phyloP scores from a whole-genome alignment of 2,113 vertebrate genomes.

The Spea bombifrons region DNA sequence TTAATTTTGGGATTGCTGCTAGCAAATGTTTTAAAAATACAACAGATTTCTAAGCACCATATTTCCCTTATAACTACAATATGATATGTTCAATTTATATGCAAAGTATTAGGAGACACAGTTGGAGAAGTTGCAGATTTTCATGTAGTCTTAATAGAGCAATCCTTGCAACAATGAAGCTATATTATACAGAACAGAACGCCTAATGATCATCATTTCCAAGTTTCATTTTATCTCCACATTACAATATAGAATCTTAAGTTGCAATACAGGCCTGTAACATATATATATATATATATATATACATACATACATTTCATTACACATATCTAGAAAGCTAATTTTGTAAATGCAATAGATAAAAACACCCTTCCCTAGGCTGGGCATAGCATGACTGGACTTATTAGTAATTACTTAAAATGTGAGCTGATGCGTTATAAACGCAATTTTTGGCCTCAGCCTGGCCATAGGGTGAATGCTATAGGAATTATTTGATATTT shows the following conservation, averaged over 20 bases:
- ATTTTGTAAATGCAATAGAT: too few species aligned
- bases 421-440: too few species aligned
- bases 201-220: background rate
- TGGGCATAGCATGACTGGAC: too few species aligned
- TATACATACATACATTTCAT: too few species aligned
- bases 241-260: background rate
- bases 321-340: too few species aligned
- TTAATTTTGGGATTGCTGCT: conserved; percentile 44
- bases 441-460: too few species aligned
- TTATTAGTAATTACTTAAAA: too few species aligned
- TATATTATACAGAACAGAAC: background rate
- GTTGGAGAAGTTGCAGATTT: conserved; percentile 47
- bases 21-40: conserved; percentile 43
- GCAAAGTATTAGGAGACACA: conserved; percentile 42
- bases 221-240: background rate
- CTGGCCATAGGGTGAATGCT: too few species aligned
- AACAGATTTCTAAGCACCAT: conserved; percentile 48
- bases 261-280: background rate
- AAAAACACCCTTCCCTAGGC: too few species aligned
- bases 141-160: conserved; percentile 40
- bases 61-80: conserved; percentile 27
- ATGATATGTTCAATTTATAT: conserved; percentile 44
- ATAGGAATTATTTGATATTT: too few species aligned
- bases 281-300: too few species aligned
- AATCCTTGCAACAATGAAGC: conserved; percentile 13